Base-by-base conservation (phyloP, 2,113 vertebrate species). In the Strigops habroptila region DNA sequence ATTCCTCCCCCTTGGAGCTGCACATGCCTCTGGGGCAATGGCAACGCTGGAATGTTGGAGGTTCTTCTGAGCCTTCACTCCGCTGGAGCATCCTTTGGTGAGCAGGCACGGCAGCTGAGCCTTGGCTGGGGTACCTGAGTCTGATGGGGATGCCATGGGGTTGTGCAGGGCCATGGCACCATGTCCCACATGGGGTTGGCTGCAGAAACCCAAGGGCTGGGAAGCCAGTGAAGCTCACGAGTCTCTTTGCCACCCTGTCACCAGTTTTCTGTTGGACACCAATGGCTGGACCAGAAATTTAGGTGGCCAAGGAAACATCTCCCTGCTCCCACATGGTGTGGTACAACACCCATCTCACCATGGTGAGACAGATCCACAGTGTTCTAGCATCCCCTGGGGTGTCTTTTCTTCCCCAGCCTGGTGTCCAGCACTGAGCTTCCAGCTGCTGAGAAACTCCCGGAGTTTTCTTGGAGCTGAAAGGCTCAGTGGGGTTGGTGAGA, bases 201-300 rank as follows among this genome's bases (percentile, higher is more conserved):
- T 53, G 37, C 55, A 88, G 25, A 70, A 55, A 14, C 25, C 33
- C 35, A 9, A 25, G 41, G 39, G 39, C n/a, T 3, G 15, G 11
- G 27, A 48, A 87, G 43, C 8, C 2, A 7, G 1, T 0, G 1
- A 14, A 10, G 44, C 22, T 57, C 67, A 0, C 0, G 1, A 30
- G 37, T 12, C 16, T 44, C 51, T 59, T 19, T 53, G 27, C 0
- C 30, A 2, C 49, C 15, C 14, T 30, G 7, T 14, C 74, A 9
- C 24, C 2, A 1, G 7, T 46, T 41, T 49, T 18, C 1, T 24
- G 33, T 13, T 4, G 6, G 48, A 7, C 44, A 43, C 48, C 48
- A 49, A 1, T 12, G 48, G 46, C 52, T 31, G 27, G 28, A 57
- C n/a, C 39, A 51, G 49, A 52, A 78, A 43, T 71, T 24, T 7